phyloP scores from a whole-genome alignment of 2,797 vertebrate genomes.

The Syngnathus acus region DNA sequence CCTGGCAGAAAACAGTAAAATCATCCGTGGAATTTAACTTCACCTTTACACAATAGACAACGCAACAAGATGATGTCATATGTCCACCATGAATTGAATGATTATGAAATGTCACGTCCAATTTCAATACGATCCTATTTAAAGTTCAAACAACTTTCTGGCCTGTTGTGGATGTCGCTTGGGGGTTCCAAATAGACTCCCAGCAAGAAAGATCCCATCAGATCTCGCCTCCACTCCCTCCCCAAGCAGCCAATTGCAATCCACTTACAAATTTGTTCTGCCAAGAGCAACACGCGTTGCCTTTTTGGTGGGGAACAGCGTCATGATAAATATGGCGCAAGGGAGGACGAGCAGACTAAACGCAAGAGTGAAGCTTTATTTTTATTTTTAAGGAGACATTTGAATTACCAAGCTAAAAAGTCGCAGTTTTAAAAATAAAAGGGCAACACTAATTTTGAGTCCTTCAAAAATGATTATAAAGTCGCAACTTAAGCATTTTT shows the following conservation, averaged over 20 bases:
- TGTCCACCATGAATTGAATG: background rate
- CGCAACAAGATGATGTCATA: background rate
- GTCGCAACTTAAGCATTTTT: constrained; percentile 23
- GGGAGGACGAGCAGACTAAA: constrained; percentile 30
- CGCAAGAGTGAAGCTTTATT: constrained; percentile 19
- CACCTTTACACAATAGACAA: background rate
- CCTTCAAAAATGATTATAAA: too few species aligned
- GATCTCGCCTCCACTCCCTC: constrained; percentile 46
- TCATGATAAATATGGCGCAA: constrained; percentile 59
- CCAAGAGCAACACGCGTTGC: constrained; percentile 56
- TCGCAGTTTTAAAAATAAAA: too few species aligned
- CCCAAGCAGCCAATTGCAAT: constrained; percentile 26
- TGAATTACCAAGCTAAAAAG: too few species aligned
- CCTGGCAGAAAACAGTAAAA: background rate
- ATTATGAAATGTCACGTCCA: background rate
- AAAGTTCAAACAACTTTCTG: background rate
- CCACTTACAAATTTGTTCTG: constrained; percentile 21
- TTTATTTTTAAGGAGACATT: too few species aligned
- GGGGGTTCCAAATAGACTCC: background rate
- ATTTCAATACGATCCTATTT: background rate
- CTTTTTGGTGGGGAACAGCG: constrained; percentile 60
- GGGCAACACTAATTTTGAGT: too few species aligned
- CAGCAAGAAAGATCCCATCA: constrained; percentile 36
- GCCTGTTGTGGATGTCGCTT: background rate
- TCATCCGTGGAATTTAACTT: background rate